phyloP scores from a whole-genome alignment of 2,888 invertebrate genomes.

The Boloria euphrosyne region DNA sequence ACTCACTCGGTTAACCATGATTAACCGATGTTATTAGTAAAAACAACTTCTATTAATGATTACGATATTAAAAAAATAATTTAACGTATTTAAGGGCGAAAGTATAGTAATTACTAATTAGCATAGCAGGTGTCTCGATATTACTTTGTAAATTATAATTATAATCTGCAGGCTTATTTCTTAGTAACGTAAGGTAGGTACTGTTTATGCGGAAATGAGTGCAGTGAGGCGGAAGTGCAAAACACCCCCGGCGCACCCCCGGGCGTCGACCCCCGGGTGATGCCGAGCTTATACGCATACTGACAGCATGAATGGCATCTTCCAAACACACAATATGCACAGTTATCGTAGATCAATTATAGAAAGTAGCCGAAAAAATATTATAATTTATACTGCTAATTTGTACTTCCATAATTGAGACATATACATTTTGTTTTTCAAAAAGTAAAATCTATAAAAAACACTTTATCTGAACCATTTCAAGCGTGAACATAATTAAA shows the following conservation, averaged over 20 bases:
- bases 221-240: slow-evolving; percentile 78
- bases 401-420: too few relatives aligned
- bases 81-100: background rate
- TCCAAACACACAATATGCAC: slow-evolving; percentile 39
- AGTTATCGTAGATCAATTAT: slow-evolving; percentile 32
- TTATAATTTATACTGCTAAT: too few relatives aligned
- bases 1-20: slow-evolving; percentile 61
- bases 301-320: slow-evolving; percentile 44
- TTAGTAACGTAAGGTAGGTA: slow-evolving; percentile 63
- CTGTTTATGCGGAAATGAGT: slow-evolving; percentile 79
- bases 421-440: too few relatives aligned
- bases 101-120: slow-evolving; percentile 18
- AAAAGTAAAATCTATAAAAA: too few relatives aligned
- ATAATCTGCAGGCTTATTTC: slow-evolving; percentile 55
- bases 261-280: slow-evolving; percentile 67
- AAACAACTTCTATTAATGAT: background rate
- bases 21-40: too few relatives aligned
- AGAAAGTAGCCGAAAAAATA: slow-evolving; percentile 8
- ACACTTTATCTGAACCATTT: too few relatives aligned
- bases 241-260: slow-evolving; percentile 66
- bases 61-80: background rate
- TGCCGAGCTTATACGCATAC: slow-evolving; percentile 52
- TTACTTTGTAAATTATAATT: slow-evolving; percentile 36
- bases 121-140: slow-evolving; percentile 24
- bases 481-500: too few relatives aligned